Evolutionary conservation across 1,140 invertebrate species (phyloP), one percentile per base, ranked within the genome.

Genomic region (Bombus superbus): DNA sequence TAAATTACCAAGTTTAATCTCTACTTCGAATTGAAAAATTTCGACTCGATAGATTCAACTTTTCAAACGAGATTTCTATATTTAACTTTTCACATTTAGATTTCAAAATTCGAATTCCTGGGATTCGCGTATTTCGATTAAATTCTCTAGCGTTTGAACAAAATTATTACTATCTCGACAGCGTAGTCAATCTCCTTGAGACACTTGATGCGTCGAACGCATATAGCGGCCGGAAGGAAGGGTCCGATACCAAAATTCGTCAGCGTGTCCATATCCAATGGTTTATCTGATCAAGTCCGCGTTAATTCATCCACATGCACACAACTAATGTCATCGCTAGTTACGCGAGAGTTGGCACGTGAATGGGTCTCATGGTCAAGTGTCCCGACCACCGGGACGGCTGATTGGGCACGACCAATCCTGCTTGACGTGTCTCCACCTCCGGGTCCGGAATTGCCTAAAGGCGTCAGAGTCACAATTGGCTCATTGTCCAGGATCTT

Each of bases 231-330:
- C 38, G 69, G 47, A 44, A 10, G 42, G 40, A 66, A 78, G 13
- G 40, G 74, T 64, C 66, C 62, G 73, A 68, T 62, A 59, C 18
- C 47, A 75, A 83, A 77, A 88, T 86, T 88, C 62, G 78, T 80
- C 88, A 77, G 82, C 86, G 82, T 83, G 83, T 83, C 88, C 88
- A 76, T 85, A 86, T 83, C 86, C 86, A 83, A 83, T 72, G 76
- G 76, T 44, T 53, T 66, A 62, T 69, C 85, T 73, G 86, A 90
- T 90, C 86, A 90, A 75, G 83, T 76, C 75, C 80, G 69, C 74
- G 86, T 84, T 85, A 79, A 88, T 90, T 90, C 86, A 90, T 88
- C 88, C 86, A 59, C 64, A 78, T 76, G 77, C 76, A 90, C 80
- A 78, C 83, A 86, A 86, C 86, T 68, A 81, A 87, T 78, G 86